A percentile compares a stretch with the other conserved stretches of the same genome.
These are phyloP conservation scores for Rhipidura dahli DNA, from an alignment of 2,113 vertebrate genomes.

Conservation along the genomic window DNA sequence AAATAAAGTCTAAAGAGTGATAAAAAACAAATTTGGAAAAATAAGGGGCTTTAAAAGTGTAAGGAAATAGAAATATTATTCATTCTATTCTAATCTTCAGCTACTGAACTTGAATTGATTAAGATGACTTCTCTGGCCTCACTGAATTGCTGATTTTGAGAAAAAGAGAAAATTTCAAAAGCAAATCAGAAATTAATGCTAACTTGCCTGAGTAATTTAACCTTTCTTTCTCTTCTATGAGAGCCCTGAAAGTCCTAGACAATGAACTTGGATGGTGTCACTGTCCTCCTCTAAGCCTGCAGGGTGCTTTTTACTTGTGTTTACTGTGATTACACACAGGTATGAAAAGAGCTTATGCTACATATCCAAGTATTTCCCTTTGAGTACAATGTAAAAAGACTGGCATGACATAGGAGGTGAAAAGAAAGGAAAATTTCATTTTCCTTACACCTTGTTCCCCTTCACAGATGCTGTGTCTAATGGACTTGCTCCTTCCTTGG, in stretches of 20 bases:
- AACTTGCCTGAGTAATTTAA: not conserved
- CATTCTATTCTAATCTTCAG: not conserved
- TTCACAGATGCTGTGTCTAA: fast-evolving
- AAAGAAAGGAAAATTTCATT: not conserved
- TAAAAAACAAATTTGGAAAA: not conserved
- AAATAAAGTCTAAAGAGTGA: not conserved
- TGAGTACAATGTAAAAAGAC: not conserved
- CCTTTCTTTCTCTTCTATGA: not conserved
- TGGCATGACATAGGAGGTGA: not conserved
- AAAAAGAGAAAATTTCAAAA: not conserved
- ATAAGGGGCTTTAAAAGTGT: not conserved
- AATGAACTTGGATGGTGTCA: not conserved
- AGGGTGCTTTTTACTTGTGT: not conserved
- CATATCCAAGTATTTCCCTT: not conserved
- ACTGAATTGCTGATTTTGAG: not conserved
- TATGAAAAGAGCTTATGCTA: not conserved
- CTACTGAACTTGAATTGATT: not conserved
- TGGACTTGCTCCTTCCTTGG: not conserved
- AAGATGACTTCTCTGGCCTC: not conserved
- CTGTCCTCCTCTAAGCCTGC: not conserved
- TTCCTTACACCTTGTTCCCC: not conserved
- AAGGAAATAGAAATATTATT: not conserved
- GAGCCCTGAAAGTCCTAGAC: not conserved
- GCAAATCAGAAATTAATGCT: not conserved
- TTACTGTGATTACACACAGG: not conserved